Evolutionary conservation across 1,140 invertebrate species (phyloP).

Genomic region (Eumaeus atala): DNA sequence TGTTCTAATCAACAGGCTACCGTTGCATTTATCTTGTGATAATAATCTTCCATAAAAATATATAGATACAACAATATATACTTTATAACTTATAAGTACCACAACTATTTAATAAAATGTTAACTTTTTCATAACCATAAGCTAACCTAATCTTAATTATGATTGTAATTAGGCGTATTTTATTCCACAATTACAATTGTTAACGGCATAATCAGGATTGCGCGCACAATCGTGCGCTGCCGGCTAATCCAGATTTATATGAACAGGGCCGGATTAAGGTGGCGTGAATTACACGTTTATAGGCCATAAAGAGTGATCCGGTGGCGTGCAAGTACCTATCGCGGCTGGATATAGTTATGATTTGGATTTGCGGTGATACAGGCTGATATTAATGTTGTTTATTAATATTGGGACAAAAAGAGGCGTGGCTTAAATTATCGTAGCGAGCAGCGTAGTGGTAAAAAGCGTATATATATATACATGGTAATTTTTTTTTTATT

Average conservation of each 20-base stretch:
- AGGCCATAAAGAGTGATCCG: slow-evolving; percentile 72
- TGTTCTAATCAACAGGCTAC: too few relatives aligned
- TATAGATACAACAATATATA: too few relatives aligned
- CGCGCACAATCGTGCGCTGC: slow-evolving; percentile 55
- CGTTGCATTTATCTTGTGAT: too few relatives aligned
- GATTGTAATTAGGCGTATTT: slow-evolving; percentile 29
- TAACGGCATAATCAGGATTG: slow-evolving; percentile 67
- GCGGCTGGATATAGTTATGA: slow-evolving; percentile 61
- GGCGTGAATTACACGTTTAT: slow-evolving; percentile 73
- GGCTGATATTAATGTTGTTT: slow-evolving; percentile 8
- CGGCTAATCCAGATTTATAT: slow-evolving; percentile 71
- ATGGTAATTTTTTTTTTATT: too few relatives aligned
- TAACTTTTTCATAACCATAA: too few relatives aligned
- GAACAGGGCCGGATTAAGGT: slow-evolving; percentile 65
- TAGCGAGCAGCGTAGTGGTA: neutral
- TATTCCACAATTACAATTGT: slow-evolving; percentile 72
- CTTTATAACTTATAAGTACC: too few relatives aligned
- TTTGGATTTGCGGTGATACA: slow-evolving; percentile 42
- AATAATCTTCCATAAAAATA: too few relatives aligned
- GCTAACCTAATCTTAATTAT: neutral
- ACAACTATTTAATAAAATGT: too few relatives aligned
- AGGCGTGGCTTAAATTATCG: neutral
- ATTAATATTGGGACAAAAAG: neutral
- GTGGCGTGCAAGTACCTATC: slow-evolving; percentile 56
- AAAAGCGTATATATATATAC: too few relatives aligned